Percentiles rank a stretch among this genome's conserved stretches.
Conservation (phyloP, 2,113 vertebrate species). For the Perca fluviatilis region DNA sequence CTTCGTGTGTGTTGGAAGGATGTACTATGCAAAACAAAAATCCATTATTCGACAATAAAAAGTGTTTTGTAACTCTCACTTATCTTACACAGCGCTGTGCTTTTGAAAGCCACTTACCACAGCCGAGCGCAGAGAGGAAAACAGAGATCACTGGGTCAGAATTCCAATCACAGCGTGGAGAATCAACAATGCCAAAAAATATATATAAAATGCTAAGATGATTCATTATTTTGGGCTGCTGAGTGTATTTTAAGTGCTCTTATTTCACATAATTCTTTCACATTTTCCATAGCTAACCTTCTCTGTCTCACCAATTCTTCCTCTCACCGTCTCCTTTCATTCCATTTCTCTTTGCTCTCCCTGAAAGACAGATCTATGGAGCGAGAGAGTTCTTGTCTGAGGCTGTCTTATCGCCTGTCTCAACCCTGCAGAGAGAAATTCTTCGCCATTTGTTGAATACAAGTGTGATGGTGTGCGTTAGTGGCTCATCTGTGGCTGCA, state of each 20-base stretch:
- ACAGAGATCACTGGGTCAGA: constrained; percentile 34
- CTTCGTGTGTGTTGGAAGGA: constrained; percentile 14
- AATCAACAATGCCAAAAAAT: constrained; percentile 45
- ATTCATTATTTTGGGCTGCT: constrained; percentile 62
- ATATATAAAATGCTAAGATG: constrained; percentile 25
- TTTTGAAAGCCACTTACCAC: constrained; percentile 29
- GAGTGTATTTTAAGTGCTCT: constrained; percentile 64
- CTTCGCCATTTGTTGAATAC: constrained; percentile 80
- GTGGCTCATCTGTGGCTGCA: constrained; percentile 75
- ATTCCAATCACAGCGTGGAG: constrained; percentile 39
- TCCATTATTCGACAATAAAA: constrained; percentile 43
- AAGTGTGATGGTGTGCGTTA: constrained; percentile 75
- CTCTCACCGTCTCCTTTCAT: constrained; percentile 30
- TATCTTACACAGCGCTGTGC: constrained; percentile 22
- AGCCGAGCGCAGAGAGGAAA: not conserved
- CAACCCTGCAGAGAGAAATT: constrained; percentile 72
- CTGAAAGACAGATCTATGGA: constrained; percentile 69
- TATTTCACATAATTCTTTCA: constrained; percentile 67
- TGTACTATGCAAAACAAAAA: constrained; percentile 44
- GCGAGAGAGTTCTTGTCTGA: constrained; percentile 74
- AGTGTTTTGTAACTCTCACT: constrained; percentile 23
- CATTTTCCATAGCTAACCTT: constrained; percentile 55
- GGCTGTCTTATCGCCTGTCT: constrained; percentile 78
- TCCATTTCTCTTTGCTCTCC: constrained; percentile 57
- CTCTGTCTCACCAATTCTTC: constrained; percentile 35